These are phyloP conservation scores for Drosophila ezoana DNA, from an alignment of 2,888 invertebrate species.

Conservation along the genomic window DNA sequence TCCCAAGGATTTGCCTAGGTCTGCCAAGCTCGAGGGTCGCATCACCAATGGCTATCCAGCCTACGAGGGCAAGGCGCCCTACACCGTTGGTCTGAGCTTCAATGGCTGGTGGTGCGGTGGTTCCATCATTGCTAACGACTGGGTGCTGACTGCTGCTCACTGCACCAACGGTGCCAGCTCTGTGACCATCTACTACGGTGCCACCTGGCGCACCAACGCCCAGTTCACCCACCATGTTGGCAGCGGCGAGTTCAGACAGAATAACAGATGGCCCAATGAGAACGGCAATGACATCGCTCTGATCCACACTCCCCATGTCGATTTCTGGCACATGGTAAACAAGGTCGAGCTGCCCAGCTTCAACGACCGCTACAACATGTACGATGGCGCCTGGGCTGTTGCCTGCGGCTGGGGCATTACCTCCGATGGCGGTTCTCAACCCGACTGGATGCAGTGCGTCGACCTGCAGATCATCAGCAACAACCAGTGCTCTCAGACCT, in stretches of 20 bases:
- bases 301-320: constrained; percentile 61
- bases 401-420: constrained; percentile 85
- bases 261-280: no score
- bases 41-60: constrained; percentile 77
- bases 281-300: constrained; percentile 54
- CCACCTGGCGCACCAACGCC: constrained; percentile 62
- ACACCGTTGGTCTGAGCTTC: constrained; percentile 75
- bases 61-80: constrained; percentile 69
- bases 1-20: constrained; percentile 21
- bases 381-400: constrained; percentile 25
- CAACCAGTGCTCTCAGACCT: constrained; percentile 81
- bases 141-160: constrained; percentile 80
- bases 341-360: constrained; percentile 53
- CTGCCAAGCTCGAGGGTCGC: constrained; percentile 26
- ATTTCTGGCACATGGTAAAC: constrained; percentile 42
- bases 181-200: constrained; percentile 65
- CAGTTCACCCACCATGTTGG: constrained; percentile 42
- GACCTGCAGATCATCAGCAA: constrained; percentile 80
- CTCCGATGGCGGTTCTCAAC: constrained; percentile 52
- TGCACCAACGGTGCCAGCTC: constrained; percentile 56
- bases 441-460: constrained; percentile 81
- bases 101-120: constrained; percentile 77
- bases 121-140: constrained; percentile 69
- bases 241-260: no score
- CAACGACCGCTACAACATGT: constrained; percentile 35